A percentile compares a stretch with the other conserved stretches of the same genome.
phyloP scores from a whole-genome alignment of 2,797 vertebrate genomes.

The Apogon talboti region DNA sequence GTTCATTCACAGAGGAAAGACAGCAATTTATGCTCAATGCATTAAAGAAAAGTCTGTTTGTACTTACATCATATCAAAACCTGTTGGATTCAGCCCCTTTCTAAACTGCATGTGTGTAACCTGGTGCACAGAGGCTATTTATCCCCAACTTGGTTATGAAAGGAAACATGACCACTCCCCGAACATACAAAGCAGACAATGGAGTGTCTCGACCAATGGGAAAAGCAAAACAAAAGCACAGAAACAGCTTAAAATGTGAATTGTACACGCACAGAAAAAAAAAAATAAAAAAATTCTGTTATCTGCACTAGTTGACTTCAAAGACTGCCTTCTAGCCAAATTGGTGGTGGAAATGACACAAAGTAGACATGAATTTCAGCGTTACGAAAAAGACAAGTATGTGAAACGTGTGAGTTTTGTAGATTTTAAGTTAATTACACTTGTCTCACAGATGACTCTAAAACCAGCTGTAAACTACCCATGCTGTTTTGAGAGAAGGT shows the following conservation, averaged over 20 bases:
- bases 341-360: no score
- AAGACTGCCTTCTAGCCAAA: no score
- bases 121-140: constrained; percentile 44
- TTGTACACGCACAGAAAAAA: not conserved
- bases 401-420: no score
- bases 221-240: constrained; percentile 14
- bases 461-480: no score
- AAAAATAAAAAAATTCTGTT: no score
- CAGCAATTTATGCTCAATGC: not conserved
- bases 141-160: constrained; percentile 62
- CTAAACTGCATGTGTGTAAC: not conserved
- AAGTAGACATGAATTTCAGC: no score
- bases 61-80: constrained; percentile 69
- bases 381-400: no score
- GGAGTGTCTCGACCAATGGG: constrained; percentile 19
- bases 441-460: no score
- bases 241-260: not conserved
- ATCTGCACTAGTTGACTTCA: not conserved
- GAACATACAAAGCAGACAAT: constrained; percentile 35
- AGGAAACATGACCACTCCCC: constrained; percentile 63
- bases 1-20: not conserved
- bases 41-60: constrained; percentile 2
- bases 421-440: no score
- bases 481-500: no score
- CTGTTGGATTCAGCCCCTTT: not conserved